Evolutionary conservation across 2,797 vertebrate genomes (phyloP), one percentile per base, ranked within the genome.

Genomic region (Borostomias antarcticus): DNA sequence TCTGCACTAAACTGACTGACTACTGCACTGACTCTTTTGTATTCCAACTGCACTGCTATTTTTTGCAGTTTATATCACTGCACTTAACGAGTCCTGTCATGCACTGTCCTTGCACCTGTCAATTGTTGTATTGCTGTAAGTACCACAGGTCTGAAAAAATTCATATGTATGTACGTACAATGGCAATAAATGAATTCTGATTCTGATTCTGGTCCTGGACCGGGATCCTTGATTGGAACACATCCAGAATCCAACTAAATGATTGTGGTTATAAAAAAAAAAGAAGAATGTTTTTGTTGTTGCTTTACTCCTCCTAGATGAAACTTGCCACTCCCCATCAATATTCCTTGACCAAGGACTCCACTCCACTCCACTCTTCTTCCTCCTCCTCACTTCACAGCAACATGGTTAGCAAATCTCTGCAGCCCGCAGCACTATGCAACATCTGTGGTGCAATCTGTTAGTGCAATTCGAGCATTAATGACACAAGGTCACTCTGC

Each of bases 391-490:
- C 26, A 29, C 74, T 76, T 79, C 62, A 77, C 79, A 78, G 76
- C 72, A 72, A 71, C 69, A 65, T 32, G 48, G 50, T 68, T 74
- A 56, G 59, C 21, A 13, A 63, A 66, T 70, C 43, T 52, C 65
- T 57, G 70, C 66, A 52, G 72, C 68, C 53, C 1, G 40, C 54
- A 73, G 66, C 48, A 35, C 66, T 35, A 69, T 50, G 54, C 62
- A 84, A 81, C 85, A 86, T 83, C 78, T 85, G 85, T 66, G 76
- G 68, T 43, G 30, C 79, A 85, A 67, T 80, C 86, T 87, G 82
- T 74, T 81, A 63, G 60, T 1, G 67, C 35, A 63, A n/a, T n/a
- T 66, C 21, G 25, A 77, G 58, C 52, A 32, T 69, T 75, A 45
- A 75, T 15, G 63, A 40, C 73, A 75, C 81, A 86, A 85, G 84